These are phyloP conservation scores for Indri indri DNA, from an alignment of 2,113 vertebrate genomes.

Conservation along the genomic window DNA sequence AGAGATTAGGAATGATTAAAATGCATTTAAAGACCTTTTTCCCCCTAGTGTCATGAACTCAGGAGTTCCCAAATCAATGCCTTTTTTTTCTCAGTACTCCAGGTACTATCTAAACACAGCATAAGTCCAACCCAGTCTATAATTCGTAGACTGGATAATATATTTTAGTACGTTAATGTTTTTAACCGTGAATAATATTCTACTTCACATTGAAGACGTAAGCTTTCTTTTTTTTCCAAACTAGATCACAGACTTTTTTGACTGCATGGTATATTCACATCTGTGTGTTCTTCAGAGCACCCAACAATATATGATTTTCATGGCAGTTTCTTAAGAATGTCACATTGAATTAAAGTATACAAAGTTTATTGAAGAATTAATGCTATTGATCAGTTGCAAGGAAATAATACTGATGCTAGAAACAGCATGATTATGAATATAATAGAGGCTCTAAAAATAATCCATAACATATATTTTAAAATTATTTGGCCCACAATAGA, in stretches of 20 bases:
- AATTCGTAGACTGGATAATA: neutral
- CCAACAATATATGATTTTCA: neutral
- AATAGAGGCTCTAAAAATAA: neutral
- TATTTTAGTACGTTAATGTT: neutral
- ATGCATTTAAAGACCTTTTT: neutral
- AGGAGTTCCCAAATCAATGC: neutral
- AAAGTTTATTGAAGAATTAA: conserved; percentile 6
- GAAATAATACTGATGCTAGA: neutral
- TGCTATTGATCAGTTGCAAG: neutral
- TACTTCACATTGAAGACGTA: neutral
- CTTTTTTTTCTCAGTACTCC: neutral
- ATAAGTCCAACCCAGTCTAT: neutral
- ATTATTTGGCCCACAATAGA: neutral
- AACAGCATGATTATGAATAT: neutral
- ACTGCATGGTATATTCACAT: neutral
- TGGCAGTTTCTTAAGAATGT: neutral
- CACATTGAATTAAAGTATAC: neutral
- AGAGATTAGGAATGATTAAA: neutral
- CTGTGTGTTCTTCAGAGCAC: neutral
- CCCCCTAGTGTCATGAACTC: neutral
- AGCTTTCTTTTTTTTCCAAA: neutral
- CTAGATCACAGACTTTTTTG: neutral
- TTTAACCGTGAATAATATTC: neutral
- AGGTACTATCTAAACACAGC: neutral
- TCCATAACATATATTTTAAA: neutral